Evolutionary conservation across 64 coral and sea anemone genomes (phyloP), one percentile per base, ranked within the genome.

Genomic region (Stichodactyla helianthus): DNA sequence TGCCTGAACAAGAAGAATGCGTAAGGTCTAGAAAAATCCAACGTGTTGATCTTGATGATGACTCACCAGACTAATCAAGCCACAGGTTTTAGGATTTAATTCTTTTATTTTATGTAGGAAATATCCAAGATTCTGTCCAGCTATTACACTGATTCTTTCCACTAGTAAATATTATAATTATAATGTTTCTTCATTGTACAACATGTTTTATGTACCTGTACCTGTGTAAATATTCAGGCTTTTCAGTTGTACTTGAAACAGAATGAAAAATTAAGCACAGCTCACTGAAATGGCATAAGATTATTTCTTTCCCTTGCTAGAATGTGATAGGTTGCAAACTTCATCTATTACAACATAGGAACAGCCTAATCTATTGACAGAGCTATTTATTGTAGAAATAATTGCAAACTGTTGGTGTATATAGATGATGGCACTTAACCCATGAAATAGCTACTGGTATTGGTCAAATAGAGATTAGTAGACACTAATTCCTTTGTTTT

Each of bases 1-100:
- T 96, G 27, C 84, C 90, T 13, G 94, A 93, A 50, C 62, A 83
- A 79, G 71, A 87, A 67, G 94, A 96, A 77, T 79, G 89, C 12
- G 86, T 71, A 26, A 63, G 84, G 79, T 96, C 91, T 77, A 96
- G 94, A 80, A 96, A 96, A 77, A 77, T 92, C 50, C 91, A 86
- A 20, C 84, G 94, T 58, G 28, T 96, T 15, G 88, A 96, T 59
- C 78, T 85, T 25, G 87, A 95, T 51, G 91, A 93, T 63, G 91
- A 93, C 56, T 89, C 94, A 53, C 88, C 94, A 81, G 94, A 96
- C 76, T 96, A 86, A 87, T 25, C n/a, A 27, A 1, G 22, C 22
- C 12, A 13, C 25, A 74, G 68, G n/a, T 26, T 26, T 74, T 74
- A 74, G 68, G 68, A 74, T 74, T 23, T 11, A 35, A 74, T 58